These are phyloP conservation scores for Metallyticus violacea DNA, from an alignment of 2,888 invertebrate genomes.

Conservation along the genomic window DNA sequence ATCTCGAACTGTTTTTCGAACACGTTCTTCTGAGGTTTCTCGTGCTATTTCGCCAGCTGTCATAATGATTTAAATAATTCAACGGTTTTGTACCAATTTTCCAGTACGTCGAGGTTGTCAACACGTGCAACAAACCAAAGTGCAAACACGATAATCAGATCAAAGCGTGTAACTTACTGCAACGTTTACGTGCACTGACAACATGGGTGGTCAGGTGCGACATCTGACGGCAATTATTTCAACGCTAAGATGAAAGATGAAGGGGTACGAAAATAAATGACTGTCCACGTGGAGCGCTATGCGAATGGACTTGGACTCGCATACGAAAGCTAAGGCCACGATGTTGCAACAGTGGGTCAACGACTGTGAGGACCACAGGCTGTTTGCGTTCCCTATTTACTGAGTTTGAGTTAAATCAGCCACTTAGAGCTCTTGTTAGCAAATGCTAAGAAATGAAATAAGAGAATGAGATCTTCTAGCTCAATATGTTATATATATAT, in stretches of 20 bases:
- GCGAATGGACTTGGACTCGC: not conserved
- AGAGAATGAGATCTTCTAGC: no score
- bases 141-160: not conserved
- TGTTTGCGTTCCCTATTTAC: not conserved
- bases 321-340: not conserved
- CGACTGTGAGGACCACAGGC: not conserved
- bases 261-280: not conserved
- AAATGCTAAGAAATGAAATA: no score
- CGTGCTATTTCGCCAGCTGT: no score
- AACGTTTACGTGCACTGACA: not conserved
- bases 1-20: no score
- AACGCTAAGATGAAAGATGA: not conserved
- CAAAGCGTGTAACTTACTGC: not conserved
- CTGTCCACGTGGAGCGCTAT: not conserved
- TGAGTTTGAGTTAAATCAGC: not conserved
- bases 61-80: no score
- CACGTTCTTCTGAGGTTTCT: no score
- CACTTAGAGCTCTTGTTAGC: not conserved
- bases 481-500: no score
- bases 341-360: not conserved
- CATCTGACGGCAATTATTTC: not conserved
- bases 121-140: not conserved
- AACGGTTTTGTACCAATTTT: no score
- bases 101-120: not conserved
- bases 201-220: not conserved